phyloP scores from a whole-genome alignment of 2,113 vertebrate species.

The Phodopus roborovskii region DNA sequence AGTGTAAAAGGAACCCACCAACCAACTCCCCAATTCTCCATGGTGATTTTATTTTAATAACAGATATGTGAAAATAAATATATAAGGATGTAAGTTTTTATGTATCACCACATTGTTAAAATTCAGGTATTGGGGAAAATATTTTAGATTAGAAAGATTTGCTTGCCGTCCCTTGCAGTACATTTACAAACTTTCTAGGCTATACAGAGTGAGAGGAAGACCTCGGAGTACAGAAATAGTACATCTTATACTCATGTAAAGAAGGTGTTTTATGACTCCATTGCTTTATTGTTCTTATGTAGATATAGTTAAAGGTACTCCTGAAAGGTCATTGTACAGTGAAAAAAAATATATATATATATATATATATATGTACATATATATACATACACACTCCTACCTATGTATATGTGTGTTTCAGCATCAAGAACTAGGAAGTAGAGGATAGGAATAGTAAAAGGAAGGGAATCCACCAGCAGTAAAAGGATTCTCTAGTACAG shows the following conservation, averaged over 20 bases:
- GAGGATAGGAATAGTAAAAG: conserved; percentile 35
- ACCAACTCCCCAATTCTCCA: neutral
- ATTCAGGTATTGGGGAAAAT: neutral
- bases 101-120: neutral
- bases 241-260: conserved; percentile 44
- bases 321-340: conserved; percentile 43
- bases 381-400: neutral
- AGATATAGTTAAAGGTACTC: conserved; percentile 51
- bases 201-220: neutral
- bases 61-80: conserved; percentile 50
- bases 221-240: conserved; percentile 42
- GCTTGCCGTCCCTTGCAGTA: neutral
- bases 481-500: neutral
- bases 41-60: conserved; percentile 27
- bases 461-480: conserved; percentile 12
- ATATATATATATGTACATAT: neutral
- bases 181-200: neutral
- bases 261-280: conserved; percentile 58
- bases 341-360: neutral
- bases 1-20: neutral
- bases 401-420: neutral
- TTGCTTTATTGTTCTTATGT: conserved; percentile 69
- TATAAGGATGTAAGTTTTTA: neutral
- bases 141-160: conserved; percentile 25
- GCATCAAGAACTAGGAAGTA: conserved; percentile 33